phyloP scores from a whole-genome alignment of 2,797 vertebrate genomes.

The Knipowitschia caucasica region DNA sequence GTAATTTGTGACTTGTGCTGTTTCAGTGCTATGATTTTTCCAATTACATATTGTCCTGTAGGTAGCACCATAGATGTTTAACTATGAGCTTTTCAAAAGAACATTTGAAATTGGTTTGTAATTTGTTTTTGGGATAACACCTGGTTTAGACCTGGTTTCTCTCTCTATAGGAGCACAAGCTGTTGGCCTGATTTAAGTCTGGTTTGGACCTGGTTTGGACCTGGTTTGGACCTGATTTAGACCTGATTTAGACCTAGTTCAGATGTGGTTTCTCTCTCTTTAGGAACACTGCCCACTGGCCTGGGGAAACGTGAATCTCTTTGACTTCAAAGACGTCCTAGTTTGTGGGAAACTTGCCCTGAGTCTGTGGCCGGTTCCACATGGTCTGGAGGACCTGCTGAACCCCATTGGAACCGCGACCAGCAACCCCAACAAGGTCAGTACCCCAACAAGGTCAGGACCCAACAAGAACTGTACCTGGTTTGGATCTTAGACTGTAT shows the following conservation, averaged over 20 bases:
- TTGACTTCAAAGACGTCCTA: constrained; percentile 67
- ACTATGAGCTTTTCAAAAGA: no score
- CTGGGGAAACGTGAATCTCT: constrained; percentile 73
- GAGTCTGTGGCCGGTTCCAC: constrained; percentile 69
- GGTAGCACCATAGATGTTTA: no score
- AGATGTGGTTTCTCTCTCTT: background rate
- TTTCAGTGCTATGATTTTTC: no score
- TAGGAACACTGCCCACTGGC: constrained; percentile 74
- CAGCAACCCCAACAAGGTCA: constrained; percentile 77
- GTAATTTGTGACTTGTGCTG: no score
- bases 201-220: background rate
- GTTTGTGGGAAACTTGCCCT: constrained; percentile 67
- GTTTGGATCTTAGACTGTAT: no score
- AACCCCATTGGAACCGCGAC: constrained; percentile 68
- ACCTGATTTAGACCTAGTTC: background rate
- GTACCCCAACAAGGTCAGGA: background rate
- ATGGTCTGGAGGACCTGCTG: constrained; percentile 66
- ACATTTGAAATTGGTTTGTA: no score
- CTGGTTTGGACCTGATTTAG: background rate
- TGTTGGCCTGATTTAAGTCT: background rate
- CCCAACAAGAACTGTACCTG: no score
- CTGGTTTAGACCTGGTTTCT: background rate
- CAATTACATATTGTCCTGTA: no score
- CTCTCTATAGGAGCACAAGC: no score
- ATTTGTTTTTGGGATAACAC: no score